These are phyloP conservation scores for Noctilio leporinus DNA, from an alignment of 2,113 vertebrate species.

Conservation along the genomic window DNA sequence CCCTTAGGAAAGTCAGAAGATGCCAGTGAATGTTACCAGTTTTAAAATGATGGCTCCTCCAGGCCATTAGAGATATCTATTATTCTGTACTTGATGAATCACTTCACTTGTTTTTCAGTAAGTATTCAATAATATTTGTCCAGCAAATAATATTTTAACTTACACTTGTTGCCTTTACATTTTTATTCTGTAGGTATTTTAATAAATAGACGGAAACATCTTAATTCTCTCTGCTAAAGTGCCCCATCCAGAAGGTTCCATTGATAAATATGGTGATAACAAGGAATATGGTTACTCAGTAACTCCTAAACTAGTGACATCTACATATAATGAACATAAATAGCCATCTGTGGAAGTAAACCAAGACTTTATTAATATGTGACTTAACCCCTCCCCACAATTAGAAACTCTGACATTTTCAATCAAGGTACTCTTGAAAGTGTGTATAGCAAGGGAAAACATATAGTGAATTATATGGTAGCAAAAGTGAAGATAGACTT, in stretches of 20 bases:
- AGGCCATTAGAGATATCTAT: background rate
- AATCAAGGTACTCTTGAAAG: background rate
- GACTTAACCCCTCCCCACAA: background rate
- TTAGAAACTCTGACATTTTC: background rate
- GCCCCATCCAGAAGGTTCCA: background rate
- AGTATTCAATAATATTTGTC: background rate
- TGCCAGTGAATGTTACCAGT: background rate
- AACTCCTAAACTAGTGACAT: background rate
- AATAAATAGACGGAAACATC: background rate
- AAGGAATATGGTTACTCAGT: background rate
- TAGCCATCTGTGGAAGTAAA: background rate
- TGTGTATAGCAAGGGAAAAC: background rate
- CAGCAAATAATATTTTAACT: slow-evolving; percentile 15
- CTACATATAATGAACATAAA: background rate
- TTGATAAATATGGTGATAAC: background rate
- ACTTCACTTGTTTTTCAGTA: background rate
- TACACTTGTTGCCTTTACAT: background rate
- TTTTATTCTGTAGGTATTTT: background rate
- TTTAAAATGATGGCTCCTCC: background rate
- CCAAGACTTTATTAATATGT: background rate
- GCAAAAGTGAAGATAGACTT: background rate
- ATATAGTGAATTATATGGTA: background rate
- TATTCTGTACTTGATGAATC: background rate
- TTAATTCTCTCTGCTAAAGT: background rate
- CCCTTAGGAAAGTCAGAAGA: background rate